A percentile compares a stretch with the other conserved stretches of the same genome.
Conservation (phyloP, 1,140 invertebrate species). For the Acyrthosiphon pisum region DNA sequence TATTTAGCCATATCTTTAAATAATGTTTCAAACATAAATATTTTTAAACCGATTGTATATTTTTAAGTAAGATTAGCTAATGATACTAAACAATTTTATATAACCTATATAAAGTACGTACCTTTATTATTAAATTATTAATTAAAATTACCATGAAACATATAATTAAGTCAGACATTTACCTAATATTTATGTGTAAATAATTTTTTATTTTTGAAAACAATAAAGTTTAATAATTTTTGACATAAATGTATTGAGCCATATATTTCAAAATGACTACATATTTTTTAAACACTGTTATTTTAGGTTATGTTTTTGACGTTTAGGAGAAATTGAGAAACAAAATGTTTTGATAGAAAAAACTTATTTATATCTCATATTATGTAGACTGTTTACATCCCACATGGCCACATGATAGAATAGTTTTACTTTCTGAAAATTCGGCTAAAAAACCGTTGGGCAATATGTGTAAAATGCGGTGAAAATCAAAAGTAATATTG, state of each 20-base stretch:
- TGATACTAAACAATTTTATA: neutral
- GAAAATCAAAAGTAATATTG: constrained; percentile 16
- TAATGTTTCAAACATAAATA: neutral
- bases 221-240: neutral
- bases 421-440: neutral
- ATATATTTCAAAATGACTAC: neutral
- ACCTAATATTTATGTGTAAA: neutral
- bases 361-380: neutral
- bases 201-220: neutral
- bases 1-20: neutral
- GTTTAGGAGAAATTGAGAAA: neutral
- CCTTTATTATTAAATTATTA: neutral
- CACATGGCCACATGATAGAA: neutral
- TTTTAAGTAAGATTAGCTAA: neutral
- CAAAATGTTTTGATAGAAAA: constrained; percentile 25
- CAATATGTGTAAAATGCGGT: neutral
- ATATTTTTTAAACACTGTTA: neutral
- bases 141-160: neutral
- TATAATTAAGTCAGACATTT: neutral
- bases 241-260: neutral
- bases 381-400: neutral
- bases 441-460: neutral
- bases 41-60: neutral
- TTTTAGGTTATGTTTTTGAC: constrained; percentile 31
- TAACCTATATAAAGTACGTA: neutral